Evolutionary conservation across 1,140 invertebrate genomes (phyloP).

Genomic region (Polyergus mexicanus): DNA sequence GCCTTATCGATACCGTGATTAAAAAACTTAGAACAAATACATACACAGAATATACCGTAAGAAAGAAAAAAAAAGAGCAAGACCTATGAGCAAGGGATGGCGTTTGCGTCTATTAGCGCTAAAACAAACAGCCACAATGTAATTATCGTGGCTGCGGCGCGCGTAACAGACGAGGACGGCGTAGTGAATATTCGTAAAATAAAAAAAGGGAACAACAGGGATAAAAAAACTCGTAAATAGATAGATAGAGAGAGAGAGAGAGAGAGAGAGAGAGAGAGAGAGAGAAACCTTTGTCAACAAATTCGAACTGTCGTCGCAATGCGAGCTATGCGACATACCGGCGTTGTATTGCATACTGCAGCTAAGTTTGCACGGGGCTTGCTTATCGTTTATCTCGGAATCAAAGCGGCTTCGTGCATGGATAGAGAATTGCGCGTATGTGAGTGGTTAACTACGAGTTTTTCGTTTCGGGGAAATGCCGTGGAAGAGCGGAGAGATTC

Average conservation of each 20-base stretch:
- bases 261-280: background rate
- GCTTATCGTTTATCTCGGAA: constrained; percentile 68
- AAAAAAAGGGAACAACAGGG: constrained; percentile 47
- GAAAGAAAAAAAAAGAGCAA: background rate
- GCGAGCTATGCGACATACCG: constrained; percentile 33
- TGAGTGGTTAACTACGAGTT: constrained; percentile 39
- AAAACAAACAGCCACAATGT: constrained; percentile 77
- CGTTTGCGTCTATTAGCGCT: constrained; percentile 68
- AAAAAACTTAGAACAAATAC: constrained; percentile 71
- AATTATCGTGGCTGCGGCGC: constrained; percentile 73
- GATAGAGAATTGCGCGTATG: constrained; percentile 62
- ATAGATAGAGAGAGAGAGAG: background rate
- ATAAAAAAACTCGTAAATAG: background rate
- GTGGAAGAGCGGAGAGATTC: constrained; percentile 26
- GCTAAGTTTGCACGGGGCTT: constrained; percentile 50
- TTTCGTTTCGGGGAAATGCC: constrained; percentile 49
- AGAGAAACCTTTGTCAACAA: constrained; percentile 56
- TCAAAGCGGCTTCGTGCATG: constrained; percentile 59
- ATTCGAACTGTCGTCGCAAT: constrained; percentile 59
- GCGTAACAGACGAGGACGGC: constrained; percentile 66
- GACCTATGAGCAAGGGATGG: constrained; percentile 11
- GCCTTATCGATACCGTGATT: constrained; percentile 71
- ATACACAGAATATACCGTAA: background rate
- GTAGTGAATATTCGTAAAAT: constrained; percentile 73
- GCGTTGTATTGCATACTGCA: constrained; percentile 48